Percentiles rank a stretch among this genome's conserved stretches.
These are phyloP conservation scores for Palythoa grandis DNA, from an alignment of 92 coral and sea anemone genomes.

Conservation along the genomic window DNA sequence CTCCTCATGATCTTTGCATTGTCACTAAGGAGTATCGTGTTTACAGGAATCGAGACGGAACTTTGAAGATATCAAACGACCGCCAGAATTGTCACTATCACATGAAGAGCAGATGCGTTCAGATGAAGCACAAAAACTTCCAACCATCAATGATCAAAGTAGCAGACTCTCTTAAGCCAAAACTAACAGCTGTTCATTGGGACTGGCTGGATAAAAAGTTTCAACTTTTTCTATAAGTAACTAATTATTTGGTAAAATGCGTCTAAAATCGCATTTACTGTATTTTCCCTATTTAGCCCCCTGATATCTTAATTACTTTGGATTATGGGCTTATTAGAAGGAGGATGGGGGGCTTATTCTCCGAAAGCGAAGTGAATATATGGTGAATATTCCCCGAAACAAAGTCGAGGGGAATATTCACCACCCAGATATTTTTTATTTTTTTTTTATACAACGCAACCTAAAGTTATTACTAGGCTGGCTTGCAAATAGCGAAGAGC, in stretches of 20 bases:
- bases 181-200: constrained; percentile 49
- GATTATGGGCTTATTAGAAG: neutral
- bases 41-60: constrained; percentile 50
- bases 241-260: neutral
- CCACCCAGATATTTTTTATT: neutral
- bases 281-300: constrained; percentile 24
- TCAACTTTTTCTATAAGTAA: constrained; percentile 1
- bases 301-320: neutral
- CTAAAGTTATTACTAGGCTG: too few species aligned
- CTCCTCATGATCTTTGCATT: constrained; percentile 53
- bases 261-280: constrained; percentile 8
- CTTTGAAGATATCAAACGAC: constrained; percentile 50
- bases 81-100: constrained; percentile 64
- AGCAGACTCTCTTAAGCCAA: constrained; percentile 17
- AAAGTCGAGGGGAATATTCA: neutral
- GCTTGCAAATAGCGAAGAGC: too few species aligned
- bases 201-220: constrained; percentile 37
- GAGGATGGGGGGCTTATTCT: neutral
- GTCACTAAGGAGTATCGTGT: constrained; percentile 54
- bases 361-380: constrained; percentile 2
- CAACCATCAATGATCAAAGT: constrained; percentile 34
- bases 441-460: too few species aligned
- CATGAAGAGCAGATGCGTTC: constrained; percentile 31
- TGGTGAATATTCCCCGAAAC: neutral
- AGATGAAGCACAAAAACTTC: constrained; percentile 54